Percentiles rank a stretch among this genome's conserved stretches.
These are phyloP conservation scores for Babylonia areolata DNA, from an alignment of 1,140 invertebrate genomes.

Conservation along the genomic window DNA sequence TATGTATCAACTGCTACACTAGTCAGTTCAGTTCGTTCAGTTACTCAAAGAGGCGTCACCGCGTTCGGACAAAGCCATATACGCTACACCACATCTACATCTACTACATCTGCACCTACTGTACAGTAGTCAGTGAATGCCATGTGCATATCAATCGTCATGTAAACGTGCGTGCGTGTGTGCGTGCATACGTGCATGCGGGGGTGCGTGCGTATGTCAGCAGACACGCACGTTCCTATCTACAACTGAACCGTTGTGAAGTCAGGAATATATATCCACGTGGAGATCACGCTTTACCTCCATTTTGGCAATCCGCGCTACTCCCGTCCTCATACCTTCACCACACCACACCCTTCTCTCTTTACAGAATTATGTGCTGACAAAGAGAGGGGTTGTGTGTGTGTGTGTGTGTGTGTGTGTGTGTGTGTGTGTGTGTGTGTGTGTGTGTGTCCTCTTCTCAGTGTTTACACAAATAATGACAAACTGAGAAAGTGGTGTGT, in stretches of 20 bases:
- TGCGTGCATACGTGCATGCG: neutral
- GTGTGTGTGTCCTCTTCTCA: neutral
- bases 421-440: neutral
- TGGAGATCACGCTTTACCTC: too few relatives aligned
- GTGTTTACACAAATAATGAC: neutral
- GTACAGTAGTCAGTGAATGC: too few relatives aligned
- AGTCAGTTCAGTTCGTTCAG: too few relatives aligned
- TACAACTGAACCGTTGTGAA: neutral
- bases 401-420: neutral
- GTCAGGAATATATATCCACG: neutral
- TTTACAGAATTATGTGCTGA: neutral
- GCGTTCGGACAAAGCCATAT: too few relatives aligned
- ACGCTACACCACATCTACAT: too few relatives aligned
- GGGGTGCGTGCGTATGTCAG: neutral
- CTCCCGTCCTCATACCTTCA: neutral
- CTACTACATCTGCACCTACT: too few relatives aligned
- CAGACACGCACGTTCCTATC: neutral
- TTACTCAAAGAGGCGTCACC: too few relatives aligned
- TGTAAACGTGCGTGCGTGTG: neutral
- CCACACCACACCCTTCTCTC: neutral
- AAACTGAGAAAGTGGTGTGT: neutral
- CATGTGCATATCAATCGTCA: too few relatives aligned
- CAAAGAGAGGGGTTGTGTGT: neutral
- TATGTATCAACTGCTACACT: too few relatives aligned
- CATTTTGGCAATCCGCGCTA: too few relatives aligned